These are phyloP conservation scores for Candidula unifasciata DNA, from an alignment of 2,888 invertebrate genomes.

Conservation along the genomic window DNA sequence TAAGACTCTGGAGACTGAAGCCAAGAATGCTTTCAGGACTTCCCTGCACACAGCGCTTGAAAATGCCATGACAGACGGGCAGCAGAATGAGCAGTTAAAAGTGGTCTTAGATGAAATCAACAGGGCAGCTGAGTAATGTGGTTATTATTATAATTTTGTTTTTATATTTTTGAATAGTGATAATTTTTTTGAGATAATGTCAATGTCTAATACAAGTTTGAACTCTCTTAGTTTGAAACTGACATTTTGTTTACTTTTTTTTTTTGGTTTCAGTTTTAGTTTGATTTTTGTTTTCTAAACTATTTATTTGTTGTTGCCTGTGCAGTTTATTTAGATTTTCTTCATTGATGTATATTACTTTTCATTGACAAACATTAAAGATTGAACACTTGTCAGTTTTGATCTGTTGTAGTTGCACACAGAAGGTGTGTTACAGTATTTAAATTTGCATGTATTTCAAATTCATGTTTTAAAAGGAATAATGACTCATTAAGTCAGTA, in stretches of 20 bases:
- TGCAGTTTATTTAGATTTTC: no score
- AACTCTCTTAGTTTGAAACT: background rate
- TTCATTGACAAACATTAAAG: background rate
- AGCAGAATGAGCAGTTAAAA: slow-evolving; percentile 20
- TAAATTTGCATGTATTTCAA: no score
- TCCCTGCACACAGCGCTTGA: slow-evolving; percentile 31
- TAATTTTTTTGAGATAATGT: background rate
- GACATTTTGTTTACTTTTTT: background rate
- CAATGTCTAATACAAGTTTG: background rate
- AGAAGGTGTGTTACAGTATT: background rate
- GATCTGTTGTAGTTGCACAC: background rate
- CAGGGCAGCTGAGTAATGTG: slow-evolving; percentile 27
- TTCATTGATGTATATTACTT: background rate
- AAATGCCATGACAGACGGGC: background rate
- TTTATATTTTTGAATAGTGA: background rate
- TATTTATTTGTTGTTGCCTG: no score
- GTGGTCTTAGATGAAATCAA: slow-evolving; percentile 40
- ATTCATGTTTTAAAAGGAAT: no score
- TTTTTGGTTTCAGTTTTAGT: background rate
- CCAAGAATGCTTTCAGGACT: slow-evolving; percentile 18
- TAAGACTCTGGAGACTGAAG: slow-evolving; percentile 12
- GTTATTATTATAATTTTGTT: background rate
- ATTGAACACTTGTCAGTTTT: background rate
- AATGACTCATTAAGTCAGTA: no score
- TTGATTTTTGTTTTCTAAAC: no score